Evolutionary conservation across 1,140 invertebrate species (phyloP), one percentile per base, ranked within the genome.

Genomic region (Aphelenchoides besseyi): DNA sequence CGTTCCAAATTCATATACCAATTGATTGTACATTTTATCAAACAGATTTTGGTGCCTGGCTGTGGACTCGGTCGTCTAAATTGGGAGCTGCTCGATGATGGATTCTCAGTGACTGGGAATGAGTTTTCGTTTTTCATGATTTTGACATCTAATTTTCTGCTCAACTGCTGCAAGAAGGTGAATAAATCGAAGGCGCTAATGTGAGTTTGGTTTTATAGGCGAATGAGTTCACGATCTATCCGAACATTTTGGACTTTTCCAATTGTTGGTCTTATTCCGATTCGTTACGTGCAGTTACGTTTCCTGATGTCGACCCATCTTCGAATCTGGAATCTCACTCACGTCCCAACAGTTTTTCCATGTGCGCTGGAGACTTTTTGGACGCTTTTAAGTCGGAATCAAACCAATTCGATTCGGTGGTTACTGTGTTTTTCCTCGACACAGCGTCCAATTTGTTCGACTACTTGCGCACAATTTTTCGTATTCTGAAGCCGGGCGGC

Each of bases 71-170:
- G 94, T 1, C 87, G 96, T 70, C 87, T 98, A 0, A 91, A 93
- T 0, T 97, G 91, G 87, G 95, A 98, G 87, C 90, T 98, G 12
- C 93, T 94, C 0, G 89, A 88, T 72, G 86, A 89, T 48, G 95
- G 95, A 2, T 98, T 91, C 85, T 89, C 88, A 3, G 96, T 94
- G 81, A 92, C 97, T 87, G 96, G 95, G 73, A 98, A 98, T 84
- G 95, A 98, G 87, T 97, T 95, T 86, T 95, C 92, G 41, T 88
- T 97, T 1, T 97, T 95, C 83, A 98, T 98, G 95, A 86, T 98
- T 0, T 92, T 98, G 79, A 91, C 93, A 23, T 79, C 79, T 23
- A 80, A 80, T 66, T 80, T 74, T 67, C 69, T 80, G 26, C 53
- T 80, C 2, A 80, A 80, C 63, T 48, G 61, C 18, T 81, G 77